phyloP scores from a whole-genome alignment of 2,888 invertebrate genomes.

The Fissipunctia ypsillon region DNA sequence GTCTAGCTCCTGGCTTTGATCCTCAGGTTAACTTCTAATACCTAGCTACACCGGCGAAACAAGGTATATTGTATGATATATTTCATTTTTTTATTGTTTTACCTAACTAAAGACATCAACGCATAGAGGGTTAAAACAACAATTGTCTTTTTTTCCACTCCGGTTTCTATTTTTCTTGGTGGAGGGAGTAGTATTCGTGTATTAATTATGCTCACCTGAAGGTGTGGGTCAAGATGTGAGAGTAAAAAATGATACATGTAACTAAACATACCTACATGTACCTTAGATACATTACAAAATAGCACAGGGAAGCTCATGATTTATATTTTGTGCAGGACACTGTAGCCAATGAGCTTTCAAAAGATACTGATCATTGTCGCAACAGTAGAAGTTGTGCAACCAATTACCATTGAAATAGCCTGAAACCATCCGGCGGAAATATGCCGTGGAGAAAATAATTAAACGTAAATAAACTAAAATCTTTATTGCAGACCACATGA shows the following conservation, averaged over 20 bases:
- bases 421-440: neutral
- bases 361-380: neutral
- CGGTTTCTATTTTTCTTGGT: neutral
- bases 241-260: too few relatives aligned
- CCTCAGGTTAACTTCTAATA: neutral
- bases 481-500: neutral
- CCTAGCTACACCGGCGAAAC: neutral
- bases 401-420: too few relatives aligned
- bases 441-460: neutral
- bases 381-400: neutral
- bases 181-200: neutral
- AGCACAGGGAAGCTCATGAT: neutral
- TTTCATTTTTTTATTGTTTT: neutral
- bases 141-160: neutral
- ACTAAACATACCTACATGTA: too few relatives aligned
- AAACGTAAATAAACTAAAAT: too few relatives aligned
- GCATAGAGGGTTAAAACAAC: neutral
- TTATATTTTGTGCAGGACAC: neutral
- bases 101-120: constrained; percentile 32
- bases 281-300: neutral
- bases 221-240: neutral
- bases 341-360: neutral
- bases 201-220: neutral
- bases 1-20: constrained; percentile 3
- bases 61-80: too few relatives aligned